phyloP scores from a whole-genome alignment of 2,797 vertebrate species.

The Artibeus jamaicensis region DNA sequence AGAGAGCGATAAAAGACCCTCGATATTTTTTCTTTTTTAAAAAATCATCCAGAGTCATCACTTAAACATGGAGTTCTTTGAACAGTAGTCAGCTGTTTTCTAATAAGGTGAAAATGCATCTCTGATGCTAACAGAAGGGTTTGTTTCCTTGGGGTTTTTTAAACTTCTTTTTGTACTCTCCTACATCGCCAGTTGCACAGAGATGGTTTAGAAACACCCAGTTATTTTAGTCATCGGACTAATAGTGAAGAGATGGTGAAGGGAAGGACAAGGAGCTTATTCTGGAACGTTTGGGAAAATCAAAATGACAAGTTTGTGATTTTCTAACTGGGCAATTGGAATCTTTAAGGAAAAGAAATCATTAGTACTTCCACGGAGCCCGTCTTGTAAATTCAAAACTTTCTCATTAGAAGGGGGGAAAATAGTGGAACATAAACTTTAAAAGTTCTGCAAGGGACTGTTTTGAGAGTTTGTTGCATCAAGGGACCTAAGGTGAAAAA shows the following conservation, averaged over 20 bases:
- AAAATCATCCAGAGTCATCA: slow-evolving; percentile 73
- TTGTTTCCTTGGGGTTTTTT: slow-evolving; percentile 69
- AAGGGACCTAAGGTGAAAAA: slow-evolving; percentile 50
- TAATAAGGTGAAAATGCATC: slow-evolving; percentile 77
- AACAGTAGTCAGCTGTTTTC: slow-evolving; percentile 74
- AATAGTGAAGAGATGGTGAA: neutral
- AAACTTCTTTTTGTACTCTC: slow-evolving; percentile 58
- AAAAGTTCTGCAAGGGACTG: slow-evolving; percentile 69
- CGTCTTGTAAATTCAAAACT: slow-evolving; percentile 32
- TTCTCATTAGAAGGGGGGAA: slow-evolving; percentile 65
- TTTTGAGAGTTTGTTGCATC: slow-evolving; percentile 68
- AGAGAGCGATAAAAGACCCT: slow-evolving; percentile 80
- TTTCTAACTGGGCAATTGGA: slow-evolving; percentile 39
- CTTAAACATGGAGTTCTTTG: slow-evolving; percentile 76
- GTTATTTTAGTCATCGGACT: slow-evolving; percentile 37
- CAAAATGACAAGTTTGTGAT: slow-evolving; percentile 45
- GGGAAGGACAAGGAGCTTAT: neutral
- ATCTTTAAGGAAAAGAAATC: slow-evolving; percentile 57
- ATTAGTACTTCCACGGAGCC: neutral
- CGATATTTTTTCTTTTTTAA: slow-evolving; percentile 68
- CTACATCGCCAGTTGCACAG: slow-evolving; percentile 26
- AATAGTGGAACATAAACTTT: slow-evolving; percentile 32
- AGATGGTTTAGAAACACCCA: slow-evolving; percentile 45
- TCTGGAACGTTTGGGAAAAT: slow-evolving; percentile 31
- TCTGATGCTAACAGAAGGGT: slow-evolving; percentile 49